Evolutionary conservation across 2,113 vertebrate genomes (phyloP).

Genomic region (Rhipidura dahli): DNA sequence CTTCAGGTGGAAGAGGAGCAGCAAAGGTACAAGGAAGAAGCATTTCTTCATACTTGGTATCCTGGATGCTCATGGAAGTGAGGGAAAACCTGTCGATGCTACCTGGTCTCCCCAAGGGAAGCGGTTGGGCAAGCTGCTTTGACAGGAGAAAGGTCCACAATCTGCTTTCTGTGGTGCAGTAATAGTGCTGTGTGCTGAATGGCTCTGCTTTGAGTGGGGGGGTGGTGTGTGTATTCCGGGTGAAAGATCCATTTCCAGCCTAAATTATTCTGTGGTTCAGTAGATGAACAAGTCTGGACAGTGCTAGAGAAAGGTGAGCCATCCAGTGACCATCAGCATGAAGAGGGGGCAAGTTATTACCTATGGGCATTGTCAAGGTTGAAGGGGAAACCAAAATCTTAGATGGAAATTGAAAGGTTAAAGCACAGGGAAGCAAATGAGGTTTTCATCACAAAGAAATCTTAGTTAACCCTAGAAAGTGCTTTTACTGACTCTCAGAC

Average conservation of each 20-base stretch:
- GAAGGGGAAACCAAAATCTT: neutral
- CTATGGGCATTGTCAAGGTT: fast-evolving
- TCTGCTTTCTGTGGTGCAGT: neutral
- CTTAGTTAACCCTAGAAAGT: neutral
- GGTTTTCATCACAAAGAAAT: neutral
- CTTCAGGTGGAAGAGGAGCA: slow-evolving; percentile 86
- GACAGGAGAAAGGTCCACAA: neutral
- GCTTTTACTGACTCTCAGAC: neutral
- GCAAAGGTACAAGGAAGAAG: slow-evolving; percentile 76
- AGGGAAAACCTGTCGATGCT: neutral
- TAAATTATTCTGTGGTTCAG: neutral
- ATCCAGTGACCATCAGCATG: neutral
- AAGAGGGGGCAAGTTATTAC: neutral
- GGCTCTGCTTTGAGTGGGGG: neutral
- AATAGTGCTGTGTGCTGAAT: neutral
- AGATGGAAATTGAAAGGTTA: neutral
- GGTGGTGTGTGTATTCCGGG: neutral
- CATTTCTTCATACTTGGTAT: neutral
- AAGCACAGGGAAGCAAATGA: neutral
- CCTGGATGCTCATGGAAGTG: neutral
- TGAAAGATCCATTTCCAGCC: neutral
- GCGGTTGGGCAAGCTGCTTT: neutral
- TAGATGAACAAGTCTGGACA: neutral
- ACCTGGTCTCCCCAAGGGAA: neutral
- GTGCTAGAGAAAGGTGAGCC: neutral